phyloP scores from a whole-genome alignment of 2,113 vertebrate genomes.

The Tragelaphus buxtoni region DNA sequence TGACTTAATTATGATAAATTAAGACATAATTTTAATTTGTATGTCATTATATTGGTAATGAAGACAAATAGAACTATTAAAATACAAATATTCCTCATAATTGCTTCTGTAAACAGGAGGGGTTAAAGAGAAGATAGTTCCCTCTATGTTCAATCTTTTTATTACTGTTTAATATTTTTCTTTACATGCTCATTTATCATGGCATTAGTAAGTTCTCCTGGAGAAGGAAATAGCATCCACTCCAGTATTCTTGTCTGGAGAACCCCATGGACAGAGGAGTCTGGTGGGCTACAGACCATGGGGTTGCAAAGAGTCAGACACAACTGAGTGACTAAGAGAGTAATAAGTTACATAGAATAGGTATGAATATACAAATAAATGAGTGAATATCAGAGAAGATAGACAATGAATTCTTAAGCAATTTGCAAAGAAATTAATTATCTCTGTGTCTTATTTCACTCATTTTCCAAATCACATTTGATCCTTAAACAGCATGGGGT shows the following conservation, averaged over 20 bases:
- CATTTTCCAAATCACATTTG: not conserved
- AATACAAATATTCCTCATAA: not conserved
- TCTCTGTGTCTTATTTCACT: not conserved
- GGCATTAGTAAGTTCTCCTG: not conserved
- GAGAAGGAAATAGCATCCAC: not conserved
- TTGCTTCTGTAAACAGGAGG: not conserved
- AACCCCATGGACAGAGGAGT: not conserved
- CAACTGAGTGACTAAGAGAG: not conserved
- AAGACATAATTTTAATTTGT: not conserved
- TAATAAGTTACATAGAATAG: not conserved
- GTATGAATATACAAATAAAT: not conserved
- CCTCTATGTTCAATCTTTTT: not conserved
- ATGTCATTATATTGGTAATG: not conserved
- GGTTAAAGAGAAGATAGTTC: not conserved
- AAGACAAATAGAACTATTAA: not conserved
- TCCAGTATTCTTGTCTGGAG: not conserved
- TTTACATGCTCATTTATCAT: not conserved
- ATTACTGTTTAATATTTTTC: not conserved
- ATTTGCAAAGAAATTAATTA: not conserved
- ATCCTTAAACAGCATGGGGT: not conserved
- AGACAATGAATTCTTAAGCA: not conserved
- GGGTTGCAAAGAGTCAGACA: not conserved
- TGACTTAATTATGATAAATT: not conserved
- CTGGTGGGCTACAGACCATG: not conserved
- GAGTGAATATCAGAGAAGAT: not conserved